Percentiles rank a stretch among this genome's conserved stretches.
phyloP scores from a whole-genome alignment of 2,888 invertebrate genomes.

The Brachylomia viminalis region DNA sequence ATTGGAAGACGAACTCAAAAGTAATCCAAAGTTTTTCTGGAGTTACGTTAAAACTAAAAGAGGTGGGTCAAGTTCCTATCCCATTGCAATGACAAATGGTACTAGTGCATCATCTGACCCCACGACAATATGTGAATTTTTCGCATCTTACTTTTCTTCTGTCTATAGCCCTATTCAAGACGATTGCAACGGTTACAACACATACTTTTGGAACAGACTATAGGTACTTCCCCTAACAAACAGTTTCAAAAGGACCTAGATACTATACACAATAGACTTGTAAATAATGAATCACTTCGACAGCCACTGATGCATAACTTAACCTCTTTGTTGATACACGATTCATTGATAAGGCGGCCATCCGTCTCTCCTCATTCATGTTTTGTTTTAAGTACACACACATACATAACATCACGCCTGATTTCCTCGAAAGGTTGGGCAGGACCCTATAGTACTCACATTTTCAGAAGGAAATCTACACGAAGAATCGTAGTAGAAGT shows the following conservation, averaged over 20 bases:
- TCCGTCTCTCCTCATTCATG: neutral
- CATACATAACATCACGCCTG: neutral
- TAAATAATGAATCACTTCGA: constrained; percentile 33
- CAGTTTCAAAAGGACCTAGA: constrained; percentile 9
- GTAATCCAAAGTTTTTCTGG: too few relatives aligned
- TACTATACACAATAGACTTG: constrained; percentile 21
- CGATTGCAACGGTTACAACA: too few relatives aligned
- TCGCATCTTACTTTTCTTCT: too few relatives aligned
- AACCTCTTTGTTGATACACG: constrained; percentile 25
- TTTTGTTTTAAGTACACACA: neutral
- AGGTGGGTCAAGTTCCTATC: too few relatives aligned
- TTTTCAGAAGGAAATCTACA: too few relatives aligned
- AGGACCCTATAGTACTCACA: neutral
- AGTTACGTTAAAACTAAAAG: too few relatives aligned
- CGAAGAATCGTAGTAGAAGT: too few relatives aligned
- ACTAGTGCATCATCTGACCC: too few relatives aligned
- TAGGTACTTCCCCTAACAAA: constrained; percentile 11
- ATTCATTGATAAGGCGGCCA: constrained; percentile 34
- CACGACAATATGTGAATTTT: too few relatives aligned
- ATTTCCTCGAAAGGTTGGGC: neutral
- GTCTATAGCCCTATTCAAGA: too few relatives aligned
- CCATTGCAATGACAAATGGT: too few relatives aligned
- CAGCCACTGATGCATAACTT: constrained; percentile 38
- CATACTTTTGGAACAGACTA: neutral
- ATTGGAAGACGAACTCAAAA: too few relatives aligned